Evolutionary conservation across 2,113 vertebrate genomes (phyloP).

Genomic region (Pachypanchax playfairii): DNA sequence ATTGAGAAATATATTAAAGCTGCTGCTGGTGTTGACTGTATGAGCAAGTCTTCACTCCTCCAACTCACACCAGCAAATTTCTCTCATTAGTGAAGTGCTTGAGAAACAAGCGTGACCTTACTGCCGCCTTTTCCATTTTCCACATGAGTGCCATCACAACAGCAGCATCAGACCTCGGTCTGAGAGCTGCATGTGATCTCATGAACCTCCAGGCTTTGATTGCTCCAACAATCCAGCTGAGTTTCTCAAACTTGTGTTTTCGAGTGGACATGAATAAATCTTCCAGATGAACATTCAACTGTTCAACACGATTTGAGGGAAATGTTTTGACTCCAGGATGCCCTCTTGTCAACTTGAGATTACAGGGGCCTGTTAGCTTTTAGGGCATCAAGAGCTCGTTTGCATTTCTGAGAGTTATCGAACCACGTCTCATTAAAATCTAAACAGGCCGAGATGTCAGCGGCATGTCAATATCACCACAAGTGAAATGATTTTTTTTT

Average conservation of each 20-base stretch:
- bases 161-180: not conserved
- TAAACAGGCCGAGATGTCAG: slow-evolving; percentile 61
- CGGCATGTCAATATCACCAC: slow-evolving; percentile 62
- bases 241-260: slow-evolving; percentile 47
- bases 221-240: slow-evolving; percentile 32
- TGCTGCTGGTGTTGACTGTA: slow-evolving; percentile 58
- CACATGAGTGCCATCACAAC: slow-evolving; percentile 24
- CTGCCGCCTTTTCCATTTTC: slow-evolving; percentile 26
- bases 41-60: slow-evolving; percentile 29
- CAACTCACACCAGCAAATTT: slow-evolving; percentile 47
- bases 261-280: slow-evolving; percentile 45
- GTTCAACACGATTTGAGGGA: slow-evolving; percentile 58
- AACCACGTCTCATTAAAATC: slow-evolving; percentile 73
- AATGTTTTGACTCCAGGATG: slow-evolving; percentile 58
- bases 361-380: slow-evolving; percentile 63
- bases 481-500: slow-evolving; percentile 28
- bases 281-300: slow-evolving; percentile 18
- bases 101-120: slow-evolving; percentile 57
- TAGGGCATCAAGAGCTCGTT: slow-evolving; percentile 63
- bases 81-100: slow-evolving; percentile 55
- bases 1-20: slow-evolving; percentile 62
- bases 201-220: not conserved
- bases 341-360: slow-evolving; percentile 60
- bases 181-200: not conserved
- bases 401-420: slow-evolving; percentile 76